phyloP scores from a whole-genome alignment of 1,140 invertebrate species.

The Caenorhabditis remanei region DNA sequence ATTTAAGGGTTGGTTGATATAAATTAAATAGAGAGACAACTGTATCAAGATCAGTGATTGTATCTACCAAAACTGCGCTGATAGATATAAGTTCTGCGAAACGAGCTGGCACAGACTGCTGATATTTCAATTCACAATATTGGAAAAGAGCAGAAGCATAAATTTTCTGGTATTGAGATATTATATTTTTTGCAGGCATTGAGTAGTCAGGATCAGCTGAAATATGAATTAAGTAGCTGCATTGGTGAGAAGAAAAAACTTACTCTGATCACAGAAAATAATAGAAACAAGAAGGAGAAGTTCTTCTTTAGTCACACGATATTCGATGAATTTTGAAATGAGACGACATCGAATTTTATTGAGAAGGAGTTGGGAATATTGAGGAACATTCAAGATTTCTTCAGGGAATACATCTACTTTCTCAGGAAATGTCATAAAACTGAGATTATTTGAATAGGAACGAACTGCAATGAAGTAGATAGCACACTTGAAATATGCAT shows the following conservation, averaged over 20 bases:
- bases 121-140: neutral
- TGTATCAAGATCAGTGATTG: neutral
- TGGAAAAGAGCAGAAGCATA: neutral
- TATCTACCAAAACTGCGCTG: neutral
- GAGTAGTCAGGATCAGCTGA: neutral
- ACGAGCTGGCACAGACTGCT: neutral
- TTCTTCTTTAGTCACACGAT: neutral
- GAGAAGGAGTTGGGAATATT: neutral
- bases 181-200: neutral
- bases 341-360: slow-evolving; percentile 14
- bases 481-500: slow-evolving; percentile 4
- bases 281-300: neutral
- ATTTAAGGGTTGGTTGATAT: neutral
- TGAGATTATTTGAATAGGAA: neutral
- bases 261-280: slow-evolving; percentile 11
- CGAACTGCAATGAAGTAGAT: slow-evolving; percentile 2
- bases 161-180: neutral
- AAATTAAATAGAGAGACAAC: neutral
- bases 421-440: neutral
- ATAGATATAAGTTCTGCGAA: neutral
- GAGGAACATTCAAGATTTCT: neutral
- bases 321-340: slow-evolving; percentile 24
- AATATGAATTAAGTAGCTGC: neutral
- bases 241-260: neutral
- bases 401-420: slow-evolving; percentile 14